Evolutionary conservation across 1,140 invertebrate species (phyloP).

Genomic region (Brachionus rubens): DNA sequence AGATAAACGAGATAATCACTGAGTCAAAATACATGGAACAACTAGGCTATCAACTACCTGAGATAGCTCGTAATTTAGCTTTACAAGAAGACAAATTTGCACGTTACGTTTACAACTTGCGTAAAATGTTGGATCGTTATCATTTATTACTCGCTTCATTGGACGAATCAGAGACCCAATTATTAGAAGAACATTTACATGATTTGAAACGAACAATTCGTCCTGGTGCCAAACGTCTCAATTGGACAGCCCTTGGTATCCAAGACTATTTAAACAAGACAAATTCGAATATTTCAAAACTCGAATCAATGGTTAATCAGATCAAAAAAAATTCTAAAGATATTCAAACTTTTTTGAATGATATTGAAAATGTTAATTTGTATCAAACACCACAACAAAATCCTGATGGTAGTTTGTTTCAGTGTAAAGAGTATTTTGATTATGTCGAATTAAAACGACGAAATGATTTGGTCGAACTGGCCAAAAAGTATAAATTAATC

Average conservation of each 20-base stretch:
- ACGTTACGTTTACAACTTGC: constrained; percentile 57
- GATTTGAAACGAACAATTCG: constrained; percentile 74
- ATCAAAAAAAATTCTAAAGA: constrained; percentile 73
- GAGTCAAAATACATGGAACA: constrained; percentile 66
- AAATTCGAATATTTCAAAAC: constrained; percentile 60
- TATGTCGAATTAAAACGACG: constrained; percentile 68
- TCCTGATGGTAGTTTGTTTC: constrained; percentile 48
- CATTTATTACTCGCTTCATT: constrained; percentile 56
- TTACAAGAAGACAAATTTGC: constrained; percentile 65
- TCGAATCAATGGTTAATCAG: constrained; percentile 69
- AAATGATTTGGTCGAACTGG: constrained; percentile 67
- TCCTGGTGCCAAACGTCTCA: constrained; percentile 73
- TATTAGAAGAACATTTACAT: constrained; percentile 64
- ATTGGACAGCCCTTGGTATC: constrained; percentile 78
- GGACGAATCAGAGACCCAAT: constrained; percentile 57
- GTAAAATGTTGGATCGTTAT: constrained; percentile 58
- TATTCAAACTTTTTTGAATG: constrained; percentile 60
- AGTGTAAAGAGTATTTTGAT: constrained; percentile 67
- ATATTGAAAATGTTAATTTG: constrained; percentile 56
- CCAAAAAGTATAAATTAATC: constrained; percentile 70
- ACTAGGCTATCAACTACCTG: constrained; percentile 70
- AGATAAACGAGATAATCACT: constrained; percentile 70
- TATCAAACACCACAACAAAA: constrained; percentile 57
- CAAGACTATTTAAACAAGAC: constrained; percentile 69
- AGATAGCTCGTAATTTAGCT: constrained; percentile 67